phyloP scores from a whole-genome alignment of 2,888 invertebrate species.

The Scaeva pyrastri region DNA sequence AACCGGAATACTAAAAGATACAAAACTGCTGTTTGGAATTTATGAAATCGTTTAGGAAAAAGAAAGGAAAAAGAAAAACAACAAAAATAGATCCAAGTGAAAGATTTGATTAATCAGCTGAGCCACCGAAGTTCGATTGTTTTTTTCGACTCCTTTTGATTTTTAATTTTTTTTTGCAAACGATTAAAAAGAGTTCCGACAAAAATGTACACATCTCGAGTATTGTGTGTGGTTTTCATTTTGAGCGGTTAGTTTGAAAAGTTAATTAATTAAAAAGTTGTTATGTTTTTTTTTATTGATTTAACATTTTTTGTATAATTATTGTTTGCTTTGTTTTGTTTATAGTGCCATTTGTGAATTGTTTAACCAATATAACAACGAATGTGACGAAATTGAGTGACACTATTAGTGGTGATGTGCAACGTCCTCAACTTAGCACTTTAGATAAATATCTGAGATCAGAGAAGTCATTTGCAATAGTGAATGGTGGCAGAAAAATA shows the following conservation, averaged over 20 bases:
- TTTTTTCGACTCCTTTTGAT: not conserved
- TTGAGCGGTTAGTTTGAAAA: constrained; percentile 60
- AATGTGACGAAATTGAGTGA: constrained; percentile 13
- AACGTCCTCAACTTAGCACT: constrained; percentile 64
- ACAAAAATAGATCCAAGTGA: not conserved
- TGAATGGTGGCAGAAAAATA: constrained; percentile 22
- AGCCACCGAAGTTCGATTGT: not conserved
- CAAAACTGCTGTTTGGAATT: constrained; percentile 6
- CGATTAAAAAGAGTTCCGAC: not conserved
- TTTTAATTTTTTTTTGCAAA: not conserved
- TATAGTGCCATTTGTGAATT: constrained; percentile 62
- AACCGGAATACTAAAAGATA: constrained; percentile 23
- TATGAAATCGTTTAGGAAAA: constrained; percentile 4
- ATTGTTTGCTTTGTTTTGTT: constrained; percentile 17
- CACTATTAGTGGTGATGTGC: constrained; percentile 22
- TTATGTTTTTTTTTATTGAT: not conserved
- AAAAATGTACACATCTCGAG: constrained; percentile 38
- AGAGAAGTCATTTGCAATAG: constrained; percentile 48
- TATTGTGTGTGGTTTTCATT: constrained; percentile 57
- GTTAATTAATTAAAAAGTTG: not conserved
- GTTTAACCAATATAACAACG: constrained; percentile 38
- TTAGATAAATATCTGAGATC: constrained; percentile 58
- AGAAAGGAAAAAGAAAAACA: not conserved
- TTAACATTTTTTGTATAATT: not conserved
- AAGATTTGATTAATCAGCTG: not conserved